Percentiles rank a stretch among this genome's conserved stretches.
Conservation (phyloP, 2,888 invertebrate species). For the Melieria crassipennis region DNA sequence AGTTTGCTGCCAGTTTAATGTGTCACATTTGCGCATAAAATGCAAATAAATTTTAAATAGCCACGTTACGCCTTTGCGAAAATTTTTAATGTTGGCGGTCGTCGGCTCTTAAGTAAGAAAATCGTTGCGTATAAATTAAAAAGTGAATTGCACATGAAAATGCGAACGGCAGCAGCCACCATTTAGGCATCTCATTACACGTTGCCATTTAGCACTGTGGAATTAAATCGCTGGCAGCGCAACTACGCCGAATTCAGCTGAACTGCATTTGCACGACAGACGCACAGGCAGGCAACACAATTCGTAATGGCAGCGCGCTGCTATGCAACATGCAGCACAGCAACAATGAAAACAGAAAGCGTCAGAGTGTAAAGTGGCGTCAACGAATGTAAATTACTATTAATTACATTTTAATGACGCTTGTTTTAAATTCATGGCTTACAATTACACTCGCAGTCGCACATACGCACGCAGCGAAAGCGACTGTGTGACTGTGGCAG, state of each 20-base stretch:
- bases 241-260: too few species aligned
- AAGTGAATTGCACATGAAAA: slow-evolving; percentile 13
- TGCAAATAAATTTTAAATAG: slow-evolving; percentile 19
- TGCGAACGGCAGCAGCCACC: slow-evolving; percentile 13
- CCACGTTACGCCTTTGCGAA: not conserved
- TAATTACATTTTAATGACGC: slow-evolving; percentile 63
- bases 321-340: too few species aligned
- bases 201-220: too few species aligned
- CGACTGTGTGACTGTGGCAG: slow-evolving; percentile 14
- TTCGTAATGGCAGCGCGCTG: too few species aligned
- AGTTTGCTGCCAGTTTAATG: not conserved
- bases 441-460: slow-evolving; percentile 47
- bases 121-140: not conserved
- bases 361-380: too few species aligned
- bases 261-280: too few species aligned
- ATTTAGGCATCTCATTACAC: not conserved
- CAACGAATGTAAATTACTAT: slow-evolving; percentile 56
- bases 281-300: too few species aligned
- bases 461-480: slow-evolving; percentile 4
- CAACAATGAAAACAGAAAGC: too few species aligned
- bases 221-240: too few species aligned
- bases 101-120: not conserved
- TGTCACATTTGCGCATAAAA: slow-evolving; percentile 1
- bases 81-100: not conserved
- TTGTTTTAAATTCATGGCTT: slow-evolving; percentile 59